Evolutionary conservation across 2,113 vertebrate species (phyloP), one percentile per base, ranked within the genome.

Genomic region (Lycaon pictus): DNA sequence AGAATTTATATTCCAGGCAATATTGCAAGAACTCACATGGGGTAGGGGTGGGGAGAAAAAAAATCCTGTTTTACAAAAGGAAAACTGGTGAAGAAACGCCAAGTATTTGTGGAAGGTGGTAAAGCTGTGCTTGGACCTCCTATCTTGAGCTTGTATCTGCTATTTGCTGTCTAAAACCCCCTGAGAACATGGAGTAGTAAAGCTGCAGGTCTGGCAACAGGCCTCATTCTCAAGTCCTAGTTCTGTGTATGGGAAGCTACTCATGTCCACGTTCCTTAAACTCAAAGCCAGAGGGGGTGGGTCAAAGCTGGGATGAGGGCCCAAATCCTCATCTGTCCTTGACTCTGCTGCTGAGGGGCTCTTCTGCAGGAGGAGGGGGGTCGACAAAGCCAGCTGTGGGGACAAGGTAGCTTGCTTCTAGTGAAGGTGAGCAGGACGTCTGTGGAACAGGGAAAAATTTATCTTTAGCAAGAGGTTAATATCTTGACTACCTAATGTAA

Each of bases 281-380:
- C 29, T 85, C 56, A 53, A 89, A 74, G 48, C 27, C 53, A 5
- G 7, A 11, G 22, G 35, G 10, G 16, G 32, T 17, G 11, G 2
- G 63, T 88, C 81, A 94, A 13, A 87, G 65, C 67, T 76, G 7
- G 23, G 77, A 22, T 62, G 37, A 80, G 13, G 4, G 22, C 22
- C 23, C 53, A 62, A 62, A 83, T 12, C 22, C 51, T 95, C 10
- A 11, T 97, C 88, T 90, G 96, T 69, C 83, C 98, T 86, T 0
- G 25, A 60, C 25, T 82, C 58, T 95, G 48, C 58, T 89, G 25
- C 60, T 43, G 1, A n/a, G 67, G 0, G 5, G 82, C 10, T 96
- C 51, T 51, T 98, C 95, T 65, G 6, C 94, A 48, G 97, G 35
- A 3, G 99, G 98, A 71, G 98, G 98, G 1, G 98, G 98, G 8